Conservation (phyloP, 2,888 invertebrate genomes). For the Labia minor region DNA sequence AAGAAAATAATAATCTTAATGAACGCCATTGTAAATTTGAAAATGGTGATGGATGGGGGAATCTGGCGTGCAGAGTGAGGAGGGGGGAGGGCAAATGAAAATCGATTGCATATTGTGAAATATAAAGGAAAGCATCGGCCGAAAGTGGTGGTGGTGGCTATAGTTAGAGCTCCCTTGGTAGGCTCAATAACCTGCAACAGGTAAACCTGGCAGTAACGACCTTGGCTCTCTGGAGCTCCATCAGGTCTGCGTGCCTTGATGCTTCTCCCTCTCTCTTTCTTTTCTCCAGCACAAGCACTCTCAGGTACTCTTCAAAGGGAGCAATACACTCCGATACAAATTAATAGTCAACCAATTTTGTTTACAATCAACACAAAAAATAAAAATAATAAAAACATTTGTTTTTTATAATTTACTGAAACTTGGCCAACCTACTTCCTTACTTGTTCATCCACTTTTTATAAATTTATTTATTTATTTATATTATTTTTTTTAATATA, state of each 20-base stretch:
- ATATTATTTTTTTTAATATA: too few relatives aligned
- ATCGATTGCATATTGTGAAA: background rate
- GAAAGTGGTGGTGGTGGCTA: background rate
- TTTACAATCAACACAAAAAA: background rate
- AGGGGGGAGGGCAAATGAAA: background rate
- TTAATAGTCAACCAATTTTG: background rate
- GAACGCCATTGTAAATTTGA: background rate
- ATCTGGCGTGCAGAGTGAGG: background rate
- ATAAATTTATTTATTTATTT: too few relatives aligned
- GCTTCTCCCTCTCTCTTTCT: background rate
- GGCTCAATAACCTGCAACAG: conserved; percentile 1
- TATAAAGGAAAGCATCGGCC: background rate
- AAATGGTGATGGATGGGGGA: background rate
- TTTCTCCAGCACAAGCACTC: background rate
- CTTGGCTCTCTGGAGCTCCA: background rate
- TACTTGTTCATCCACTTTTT: too few relatives aligned
- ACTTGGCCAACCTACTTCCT: too few relatives aligned
- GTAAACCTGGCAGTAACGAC: background rate
- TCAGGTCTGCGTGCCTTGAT: background rate
- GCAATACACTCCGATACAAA: background rate
- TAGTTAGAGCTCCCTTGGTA: too few relatives aligned
- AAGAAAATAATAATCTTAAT: background rate
- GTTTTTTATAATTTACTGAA: too few relatives aligned
- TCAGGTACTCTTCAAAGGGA: background rate
- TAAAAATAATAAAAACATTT: background rate